phyloP scores from a whole-genome alignment of 2,888 invertebrate genomes.

The Archips xylosteana region DNA sequence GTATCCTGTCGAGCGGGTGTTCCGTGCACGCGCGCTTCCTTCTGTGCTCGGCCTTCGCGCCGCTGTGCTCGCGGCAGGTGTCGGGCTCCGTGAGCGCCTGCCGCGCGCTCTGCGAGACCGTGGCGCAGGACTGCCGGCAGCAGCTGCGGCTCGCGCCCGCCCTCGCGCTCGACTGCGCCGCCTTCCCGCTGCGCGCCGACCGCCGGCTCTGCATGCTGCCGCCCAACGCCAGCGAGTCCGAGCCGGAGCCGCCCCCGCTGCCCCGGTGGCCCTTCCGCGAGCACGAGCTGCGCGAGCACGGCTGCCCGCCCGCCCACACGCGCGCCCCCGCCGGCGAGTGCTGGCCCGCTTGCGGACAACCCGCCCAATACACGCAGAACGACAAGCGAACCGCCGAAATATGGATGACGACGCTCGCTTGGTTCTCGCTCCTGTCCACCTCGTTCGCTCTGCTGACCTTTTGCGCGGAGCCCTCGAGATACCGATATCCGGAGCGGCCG shows the following conservation, averaged over 20 bases:
- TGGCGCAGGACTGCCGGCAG: slow-evolving; percentile 89
- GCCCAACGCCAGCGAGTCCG: slow-evolving; percentile 74
- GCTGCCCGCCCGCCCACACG: slow-evolving; percentile 87
- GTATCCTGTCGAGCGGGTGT: slow-evolving; percentile 91
- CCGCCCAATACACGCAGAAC: slow-evolving; percentile 88
- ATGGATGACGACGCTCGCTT: slow-evolving; percentile 92
- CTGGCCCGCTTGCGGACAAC: slow-evolving; percentile 88
- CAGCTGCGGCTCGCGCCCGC: slow-evolving; percentile 91
- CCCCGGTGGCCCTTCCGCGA: slow-evolving; percentile 77
- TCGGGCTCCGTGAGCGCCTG: slow-evolving; percentile 94
- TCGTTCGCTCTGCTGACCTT: slow-evolving; percentile 94
- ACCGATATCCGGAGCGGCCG: slow-evolving; percentile 96
- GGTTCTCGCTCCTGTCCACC: slow-evolving; percentile 92
- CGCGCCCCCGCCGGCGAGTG: slow-evolving; percentile 85
- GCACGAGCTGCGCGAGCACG: slow-evolving; percentile 66
- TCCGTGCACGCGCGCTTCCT: slow-evolving; percentile 93
- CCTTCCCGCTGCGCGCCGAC: slow-evolving; percentile 90
- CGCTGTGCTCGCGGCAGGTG: slow-evolving; percentile 95
- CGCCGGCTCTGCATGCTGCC: slow-evolving; percentile 92
- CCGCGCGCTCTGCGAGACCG: slow-evolving; percentile 93
- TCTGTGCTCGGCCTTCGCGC: slow-evolving; percentile 95
- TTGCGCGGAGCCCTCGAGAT: slow-evolving; percentile 94
- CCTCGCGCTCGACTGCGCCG: slow-evolving; percentile 91
- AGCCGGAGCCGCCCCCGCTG: slow-evolving; percentile 70
- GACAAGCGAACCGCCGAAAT: slow-evolving; percentile 90